Conservation (phyloP, 1,140 invertebrate species). For the Meteorus sp. region DNA sequence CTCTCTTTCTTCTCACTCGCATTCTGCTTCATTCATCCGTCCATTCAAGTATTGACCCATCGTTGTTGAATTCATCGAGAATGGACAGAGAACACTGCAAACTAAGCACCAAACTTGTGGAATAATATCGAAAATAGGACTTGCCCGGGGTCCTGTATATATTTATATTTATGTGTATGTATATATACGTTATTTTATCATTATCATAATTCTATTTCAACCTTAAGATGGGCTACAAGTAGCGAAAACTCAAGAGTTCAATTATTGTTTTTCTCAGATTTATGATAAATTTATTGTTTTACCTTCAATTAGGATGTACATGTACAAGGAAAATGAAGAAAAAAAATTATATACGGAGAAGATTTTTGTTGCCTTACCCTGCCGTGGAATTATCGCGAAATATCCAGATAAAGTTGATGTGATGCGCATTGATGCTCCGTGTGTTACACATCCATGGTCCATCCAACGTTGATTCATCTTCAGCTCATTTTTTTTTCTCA, state of each 20-base stretch:
- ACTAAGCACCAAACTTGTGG: constrained; percentile 2
- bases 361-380: constrained; percentile 49
- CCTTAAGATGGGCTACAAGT: constrained; percentile 31
- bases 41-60: constrained; percentile 7
- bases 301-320: constrained; percentile 44
- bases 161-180: not conserved
- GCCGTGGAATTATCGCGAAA: not conserved
- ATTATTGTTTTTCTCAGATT: constrained; percentile 40
- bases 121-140: too few relatives aligned
- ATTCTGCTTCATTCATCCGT: constrained; percentile 12
- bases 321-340: constrained; percentile 48
- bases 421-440: not conserved
- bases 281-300: constrained; percentile 51
- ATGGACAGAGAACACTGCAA: not conserved
- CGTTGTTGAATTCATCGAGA: not conserved
- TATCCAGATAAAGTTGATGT: not conserved
- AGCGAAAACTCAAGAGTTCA: constrained; percentile 48
- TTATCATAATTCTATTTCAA: constrained; percentile 21
- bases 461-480: too few relatives aligned
- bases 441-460: too few relatives aligned
- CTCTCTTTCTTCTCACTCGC: constrained; percentile 3
- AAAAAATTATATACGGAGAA: constrained; percentile 31
- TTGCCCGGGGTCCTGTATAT: too few relatives aligned
- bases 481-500: too few relatives aligned
- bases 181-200: too few relatives aligned